Evolutionary conservation across 2,113 vertebrate genomes (phyloP).

Genomic region (Psittacus erithacus): DNA sequence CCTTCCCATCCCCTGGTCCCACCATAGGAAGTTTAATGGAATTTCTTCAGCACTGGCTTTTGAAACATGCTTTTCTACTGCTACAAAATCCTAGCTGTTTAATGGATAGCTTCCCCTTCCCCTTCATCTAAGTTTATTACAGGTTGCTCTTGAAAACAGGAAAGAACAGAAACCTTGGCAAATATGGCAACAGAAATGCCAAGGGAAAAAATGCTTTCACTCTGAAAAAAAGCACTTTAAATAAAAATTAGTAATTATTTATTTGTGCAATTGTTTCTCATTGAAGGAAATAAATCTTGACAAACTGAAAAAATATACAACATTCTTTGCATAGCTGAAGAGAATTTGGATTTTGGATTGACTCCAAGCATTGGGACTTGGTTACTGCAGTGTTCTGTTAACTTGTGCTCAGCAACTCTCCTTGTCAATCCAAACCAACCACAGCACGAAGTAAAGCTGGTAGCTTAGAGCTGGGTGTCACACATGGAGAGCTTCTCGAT

Average conservation of each 20-base stretch:
- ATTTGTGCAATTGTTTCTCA: constrained; percentile 22
- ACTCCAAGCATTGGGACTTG: not conserved
- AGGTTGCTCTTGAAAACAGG: not conserved
- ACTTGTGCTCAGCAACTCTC: not conserved
- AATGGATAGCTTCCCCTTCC: not conserved
- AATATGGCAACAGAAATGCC: not conserved
- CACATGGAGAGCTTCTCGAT: not conserved
- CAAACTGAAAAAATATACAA: constrained; percentile 38
- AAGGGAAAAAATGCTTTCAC: constrained; percentile 1
- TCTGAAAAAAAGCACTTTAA: constrained; percentile 3
- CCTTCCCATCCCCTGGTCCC: not conserved
- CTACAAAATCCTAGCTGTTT: not conserved
- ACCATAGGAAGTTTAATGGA: not conserved
- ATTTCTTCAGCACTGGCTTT: not conserved
- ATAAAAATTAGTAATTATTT: not conserved
- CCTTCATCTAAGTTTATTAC: not conserved
- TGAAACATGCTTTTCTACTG: not conserved
- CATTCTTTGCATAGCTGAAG: constrained; percentile 5
- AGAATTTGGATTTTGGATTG: constrained; percentile 7
- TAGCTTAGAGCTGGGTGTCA: not conserved
- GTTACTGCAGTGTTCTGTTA: not conserved
- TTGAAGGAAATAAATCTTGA: not conserved
- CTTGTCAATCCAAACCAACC: not conserved
- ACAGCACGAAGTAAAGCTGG: not conserved
- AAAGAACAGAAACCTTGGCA: not conserved